phyloP scores from a whole-genome alignment of 1,140 invertebrate species.

The Mya arenaria region DNA sequence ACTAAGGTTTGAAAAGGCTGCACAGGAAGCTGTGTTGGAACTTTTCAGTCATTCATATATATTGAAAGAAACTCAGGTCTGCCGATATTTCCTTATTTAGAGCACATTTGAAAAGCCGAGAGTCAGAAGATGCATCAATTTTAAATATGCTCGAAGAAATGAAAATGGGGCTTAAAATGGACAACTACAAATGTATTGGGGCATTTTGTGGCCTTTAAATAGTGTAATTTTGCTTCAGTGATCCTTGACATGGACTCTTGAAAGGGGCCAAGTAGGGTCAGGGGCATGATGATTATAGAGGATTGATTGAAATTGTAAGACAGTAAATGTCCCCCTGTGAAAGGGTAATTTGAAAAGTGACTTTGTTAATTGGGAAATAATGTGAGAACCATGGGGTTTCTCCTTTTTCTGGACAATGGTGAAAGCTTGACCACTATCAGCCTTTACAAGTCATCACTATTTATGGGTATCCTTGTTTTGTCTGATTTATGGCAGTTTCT shows the following conservation, averaged over 20 bases:
- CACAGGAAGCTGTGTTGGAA: too few relatives aligned
- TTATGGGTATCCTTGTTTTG: background rate
- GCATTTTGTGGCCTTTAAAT: constrained; percentile 20
- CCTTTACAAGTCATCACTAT: background rate
- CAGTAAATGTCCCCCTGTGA: constrained; percentile 45
- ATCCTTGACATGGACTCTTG: constrained; percentile 26
- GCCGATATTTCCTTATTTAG: constrained; percentile 54
- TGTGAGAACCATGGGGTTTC: constrained; percentile 53
- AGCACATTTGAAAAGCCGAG: constrained; percentile 37
- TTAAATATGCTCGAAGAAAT: constrained; percentile 51
- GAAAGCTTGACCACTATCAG: constrained; percentile 27
- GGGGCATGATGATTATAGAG: constrained; percentile 24
- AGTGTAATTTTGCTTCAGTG: constrained; percentile 9
- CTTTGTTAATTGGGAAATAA: constrained; percentile 55
- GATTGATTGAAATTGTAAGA: constrained; percentile 57
- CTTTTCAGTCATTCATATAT: too few relatives aligned
- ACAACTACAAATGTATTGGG: constrained; percentile 32
- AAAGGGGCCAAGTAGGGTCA: constrained; percentile 28
- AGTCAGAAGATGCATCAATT: constrained; percentile 47
- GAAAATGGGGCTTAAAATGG: constrained; percentile 47
- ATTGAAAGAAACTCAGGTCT: too few relatives aligned
- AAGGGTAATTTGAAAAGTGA: constrained; percentile 54
- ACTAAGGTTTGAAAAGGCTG: too few relatives aligned
- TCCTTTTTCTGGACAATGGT: constrained; percentile 21
- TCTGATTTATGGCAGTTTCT: constrained; percentile 17